phyloP scores from a whole-genome alignment of 2,888 invertebrate species.

The Athalia circularis region DNA sequence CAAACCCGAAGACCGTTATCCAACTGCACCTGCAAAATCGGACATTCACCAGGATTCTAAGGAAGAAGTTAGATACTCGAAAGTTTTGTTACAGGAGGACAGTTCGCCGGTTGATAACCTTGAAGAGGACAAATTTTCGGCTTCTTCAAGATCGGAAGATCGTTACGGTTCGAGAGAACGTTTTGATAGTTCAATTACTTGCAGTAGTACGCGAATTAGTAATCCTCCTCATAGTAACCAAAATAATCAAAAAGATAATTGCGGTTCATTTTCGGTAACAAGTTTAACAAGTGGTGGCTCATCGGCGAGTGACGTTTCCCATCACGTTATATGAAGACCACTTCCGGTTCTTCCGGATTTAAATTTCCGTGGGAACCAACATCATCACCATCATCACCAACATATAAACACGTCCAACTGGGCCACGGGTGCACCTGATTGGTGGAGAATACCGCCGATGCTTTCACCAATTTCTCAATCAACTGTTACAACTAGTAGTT shows the following conservation, averaged over 20 bases:
- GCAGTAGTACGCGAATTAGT: too few relatives aligned
- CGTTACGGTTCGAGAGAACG: conserved; percentile 7
- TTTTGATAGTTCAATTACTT: conserved; percentile 28
- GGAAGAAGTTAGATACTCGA: conserved; percentile 58
- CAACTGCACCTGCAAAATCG: conserved; percentile 57
- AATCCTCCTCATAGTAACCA: conserved; percentile 16
- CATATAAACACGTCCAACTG: conserved; percentile 62
- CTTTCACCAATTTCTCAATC: conserved; percentile 68
- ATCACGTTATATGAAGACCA: conserved; percentile 89
- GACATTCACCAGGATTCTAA: conserved; percentile 26
- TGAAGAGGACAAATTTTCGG: conserved; percentile 39
- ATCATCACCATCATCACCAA: too few relatives aligned
- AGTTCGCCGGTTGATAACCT: conserved; percentile 1
- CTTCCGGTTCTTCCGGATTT: conserved; percentile 86
- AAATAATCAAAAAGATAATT: conserved; percentile 51
- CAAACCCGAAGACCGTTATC: conserved; percentile 63
- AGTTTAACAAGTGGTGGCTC: conserved; percentile 62
- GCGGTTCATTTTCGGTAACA: conserved; percentile 69
- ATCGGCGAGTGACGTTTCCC: neutral
- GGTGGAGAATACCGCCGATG: conserved; percentile 70
- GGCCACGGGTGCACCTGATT: conserved; percentile 75
- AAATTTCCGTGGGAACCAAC: conserved; percentile 76
- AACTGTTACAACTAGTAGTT: conserved; percentile 58
- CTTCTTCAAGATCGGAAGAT: too few relatives aligned
- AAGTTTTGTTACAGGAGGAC: neutral